phyloP scores from a whole-genome alignment of 1,140 invertebrate species.

The Bombus consobrinus region DNA sequence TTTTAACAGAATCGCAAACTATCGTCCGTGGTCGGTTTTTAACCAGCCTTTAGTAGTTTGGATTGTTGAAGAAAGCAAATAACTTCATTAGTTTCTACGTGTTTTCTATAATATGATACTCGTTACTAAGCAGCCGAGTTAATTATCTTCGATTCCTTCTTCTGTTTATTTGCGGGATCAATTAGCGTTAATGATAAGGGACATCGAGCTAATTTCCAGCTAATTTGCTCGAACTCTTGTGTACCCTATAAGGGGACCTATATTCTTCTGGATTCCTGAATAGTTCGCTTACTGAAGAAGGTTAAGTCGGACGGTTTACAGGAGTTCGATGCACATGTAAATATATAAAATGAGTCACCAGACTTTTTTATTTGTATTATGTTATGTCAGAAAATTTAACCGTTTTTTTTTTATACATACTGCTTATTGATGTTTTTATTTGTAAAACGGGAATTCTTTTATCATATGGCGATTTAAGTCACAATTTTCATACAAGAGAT shows the following conservation, averaged over 20 bases:
- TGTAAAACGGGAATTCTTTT: too few species aligned
- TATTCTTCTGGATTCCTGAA: not conserved
- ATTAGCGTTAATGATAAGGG: conserved; percentile 56
- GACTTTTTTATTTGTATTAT: too few species aligned
- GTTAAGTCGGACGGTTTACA: not conserved
- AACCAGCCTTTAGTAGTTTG: not conserved
- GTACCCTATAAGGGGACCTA: not conserved
- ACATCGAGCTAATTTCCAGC: not conserved
- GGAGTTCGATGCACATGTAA: too few species aligned
- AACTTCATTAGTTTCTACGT: conserved; percentile 54
- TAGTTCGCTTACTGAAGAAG: not conserved
- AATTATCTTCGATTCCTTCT: conserved; percentile 54
- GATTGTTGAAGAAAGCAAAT: conserved; percentile 56
- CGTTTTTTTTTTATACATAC: too few species aligned
- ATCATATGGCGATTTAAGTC: too few species aligned
- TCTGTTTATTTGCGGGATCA: conserved; percentile 30
- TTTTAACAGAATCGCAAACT: conserved; percentile 15
- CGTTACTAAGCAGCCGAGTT: conserved; percentile 43
- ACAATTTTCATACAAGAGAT: too few species aligned
- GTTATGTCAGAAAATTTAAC: too few species aligned
- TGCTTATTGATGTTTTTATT: too few species aligned
- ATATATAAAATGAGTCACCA: not conserved
- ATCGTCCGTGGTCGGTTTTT: not conserved
- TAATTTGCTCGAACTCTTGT: conserved; percentile 31
- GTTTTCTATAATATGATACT: conserved; percentile 26